Evolutionary conservation across 2,797 vertebrate genomes (phyloP).

Genomic region (Cuniculus paca): DNA sequence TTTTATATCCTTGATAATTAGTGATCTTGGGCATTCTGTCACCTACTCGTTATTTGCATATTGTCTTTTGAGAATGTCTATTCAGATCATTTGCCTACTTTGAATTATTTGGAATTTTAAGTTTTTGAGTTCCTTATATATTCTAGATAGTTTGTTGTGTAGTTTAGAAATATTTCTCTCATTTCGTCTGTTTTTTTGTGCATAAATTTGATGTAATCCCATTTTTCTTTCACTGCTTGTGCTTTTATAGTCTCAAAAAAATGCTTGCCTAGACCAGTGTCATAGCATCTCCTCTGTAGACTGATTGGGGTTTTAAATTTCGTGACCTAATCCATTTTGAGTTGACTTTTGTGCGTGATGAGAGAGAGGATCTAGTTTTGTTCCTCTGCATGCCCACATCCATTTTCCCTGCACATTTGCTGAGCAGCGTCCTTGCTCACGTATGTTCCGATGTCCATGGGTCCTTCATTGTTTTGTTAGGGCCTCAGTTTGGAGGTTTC

Average conservation of each 20-base stretch:
- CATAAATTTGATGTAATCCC: neutral
- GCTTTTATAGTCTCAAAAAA: neutral
- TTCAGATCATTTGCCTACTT: neutral
- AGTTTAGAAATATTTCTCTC: neutral
- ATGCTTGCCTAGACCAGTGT: neutral
- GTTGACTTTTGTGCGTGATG: neutral
- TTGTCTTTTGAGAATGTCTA: neutral
- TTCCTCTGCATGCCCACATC: neutral
- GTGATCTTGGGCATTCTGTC: neutral
- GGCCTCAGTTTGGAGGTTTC: neutral
- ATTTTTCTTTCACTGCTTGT: too few species aligned
- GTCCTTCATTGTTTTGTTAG: too few species aligned
- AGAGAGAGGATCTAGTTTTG: fast-evolving
- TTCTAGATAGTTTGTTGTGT: neutral
- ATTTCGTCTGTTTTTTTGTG: neutral
- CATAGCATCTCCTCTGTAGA: too few species aligned
- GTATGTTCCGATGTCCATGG: neutral
- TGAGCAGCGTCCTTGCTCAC: neutral
- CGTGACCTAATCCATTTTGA: neutral
- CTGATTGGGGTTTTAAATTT: neutral
- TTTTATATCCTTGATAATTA: neutral
- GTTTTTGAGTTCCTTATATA: neutral
- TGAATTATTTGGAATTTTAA: neutral
- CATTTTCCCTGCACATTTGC: neutral
- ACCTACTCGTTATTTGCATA: neutral